A percentile compares a stretch with the other conserved stretches of the same genome.
These are phyloP conservation scores for Siniperca scherzeri DNA, from an alignment of 2,797 vertebrate species.

Conservation along the genomic window DNA sequence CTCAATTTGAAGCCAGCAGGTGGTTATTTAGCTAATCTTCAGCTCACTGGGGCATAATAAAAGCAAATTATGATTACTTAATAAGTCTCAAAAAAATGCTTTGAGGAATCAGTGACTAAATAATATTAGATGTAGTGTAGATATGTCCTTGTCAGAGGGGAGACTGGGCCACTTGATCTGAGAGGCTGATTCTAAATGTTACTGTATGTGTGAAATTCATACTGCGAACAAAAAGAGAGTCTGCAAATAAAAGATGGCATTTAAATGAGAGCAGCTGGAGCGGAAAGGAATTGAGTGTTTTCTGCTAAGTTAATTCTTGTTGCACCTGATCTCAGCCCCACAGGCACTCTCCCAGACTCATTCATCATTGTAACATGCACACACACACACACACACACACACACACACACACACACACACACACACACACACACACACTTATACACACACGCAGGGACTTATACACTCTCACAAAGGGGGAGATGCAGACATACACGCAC, in stretches of 20 bases:
- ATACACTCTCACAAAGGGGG: conserved; percentile 10
- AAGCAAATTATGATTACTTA: conserved; percentile 30
- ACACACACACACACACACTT: background rate
- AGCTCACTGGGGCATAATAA: conserved; percentile 25
- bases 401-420: conserved; percentile 8
- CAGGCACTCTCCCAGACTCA: conserved; percentile 74
- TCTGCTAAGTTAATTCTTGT: conserved; percentile 82
- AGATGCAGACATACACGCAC: conserved; percentile 1
- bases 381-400: background rate
- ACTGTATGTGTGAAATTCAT: conserved; percentile 33
- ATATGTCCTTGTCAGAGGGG: conserved; percentile 26
- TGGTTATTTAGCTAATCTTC: conserved; percentile 36
- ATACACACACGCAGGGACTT: background rate
- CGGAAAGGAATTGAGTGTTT: conserved; percentile 78
- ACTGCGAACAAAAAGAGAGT: conserved; percentile 48
- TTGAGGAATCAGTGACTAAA: conserved; percentile 21
- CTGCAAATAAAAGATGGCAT: conserved; percentile 64
- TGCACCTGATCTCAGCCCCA: conserved; percentile 82
- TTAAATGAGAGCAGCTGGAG: conserved; percentile 56
- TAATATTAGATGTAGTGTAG: conserved; percentile 13
- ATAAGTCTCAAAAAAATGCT: conserved; percentile 1
- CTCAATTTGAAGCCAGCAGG: conserved; percentile 32
- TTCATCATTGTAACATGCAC: conserved; percentile 76
- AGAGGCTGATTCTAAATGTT: conserved; percentile 42
- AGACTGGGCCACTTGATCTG: conserved; percentile 32